Percentiles rank a stretch among this genome's conserved stretches.
phyloP scores from a whole-genome alignment of 2,113 vertebrate species.

The Myotis davidii region DNA sequence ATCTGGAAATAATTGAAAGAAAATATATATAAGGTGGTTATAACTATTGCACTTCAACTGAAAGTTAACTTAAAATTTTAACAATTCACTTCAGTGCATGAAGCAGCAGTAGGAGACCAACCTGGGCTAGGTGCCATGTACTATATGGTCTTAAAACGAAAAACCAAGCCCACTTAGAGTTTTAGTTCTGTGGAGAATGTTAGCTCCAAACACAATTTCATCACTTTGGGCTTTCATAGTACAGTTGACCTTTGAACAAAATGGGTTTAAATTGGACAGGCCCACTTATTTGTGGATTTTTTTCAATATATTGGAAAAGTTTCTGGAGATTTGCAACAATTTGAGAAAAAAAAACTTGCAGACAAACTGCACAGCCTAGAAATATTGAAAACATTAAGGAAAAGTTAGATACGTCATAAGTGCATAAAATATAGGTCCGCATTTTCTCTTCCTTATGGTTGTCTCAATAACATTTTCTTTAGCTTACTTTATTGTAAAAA shows the following conservation, averaged over 20 bases:
- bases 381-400: background rate
- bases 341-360: background rate
- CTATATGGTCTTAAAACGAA: background rate
- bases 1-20: background rate
- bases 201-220: background rate
- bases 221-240: background rate
- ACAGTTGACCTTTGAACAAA: background rate
- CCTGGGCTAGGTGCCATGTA: background rate
- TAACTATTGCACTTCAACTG: background rate
- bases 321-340: background rate
- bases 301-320: background rate
- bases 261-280: background rate
- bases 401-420: background rate
- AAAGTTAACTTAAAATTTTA: constrained; percentile 39
- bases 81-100: background rate
- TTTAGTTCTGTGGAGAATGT: background rate
- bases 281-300: background rate
- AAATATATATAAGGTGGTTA: background rate
- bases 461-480: background rate
- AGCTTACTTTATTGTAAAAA: background rate
- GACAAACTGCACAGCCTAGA: background rate
- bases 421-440: background rate
- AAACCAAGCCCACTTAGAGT: background rate
- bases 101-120: background rate
- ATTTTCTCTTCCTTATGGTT: background rate